These are phyloP conservation scores for Dufourea novaeangliae DNA, from an alignment of 1,140 invertebrate genomes.

Conservation along the genomic window DNA sequence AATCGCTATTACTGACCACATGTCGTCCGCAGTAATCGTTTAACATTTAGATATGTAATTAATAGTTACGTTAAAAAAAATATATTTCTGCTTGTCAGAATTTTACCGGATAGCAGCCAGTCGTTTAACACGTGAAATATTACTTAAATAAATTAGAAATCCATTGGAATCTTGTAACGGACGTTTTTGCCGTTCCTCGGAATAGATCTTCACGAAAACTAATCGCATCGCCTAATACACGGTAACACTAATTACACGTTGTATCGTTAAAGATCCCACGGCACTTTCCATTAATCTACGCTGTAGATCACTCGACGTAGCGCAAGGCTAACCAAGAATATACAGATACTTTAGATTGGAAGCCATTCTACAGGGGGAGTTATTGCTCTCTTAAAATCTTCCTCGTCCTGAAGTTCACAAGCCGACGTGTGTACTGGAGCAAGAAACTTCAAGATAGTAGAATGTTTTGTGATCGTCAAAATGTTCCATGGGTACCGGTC, in stretches of 20 bases:
- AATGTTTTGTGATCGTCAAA: conserved; percentile 2
- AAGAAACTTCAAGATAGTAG: not conserved
- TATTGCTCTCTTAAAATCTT: not conserved
- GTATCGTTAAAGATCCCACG: not conserved
- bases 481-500: not conserved
- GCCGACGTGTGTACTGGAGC: no score
- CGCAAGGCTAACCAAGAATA: not conserved
- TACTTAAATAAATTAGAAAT: no score
- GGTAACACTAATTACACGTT: not conserved
- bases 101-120: no score
- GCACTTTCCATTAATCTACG: not conserved
- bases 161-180: not conserved
- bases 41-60: no score
- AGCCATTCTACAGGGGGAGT: not conserved
- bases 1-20: no score
- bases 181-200: not conserved
- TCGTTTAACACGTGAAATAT: no score
- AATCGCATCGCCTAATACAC: not conserved
- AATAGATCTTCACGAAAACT: not conserved
- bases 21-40: no score
- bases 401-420: not conserved
- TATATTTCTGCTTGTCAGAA: no score
- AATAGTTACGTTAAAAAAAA: no score
- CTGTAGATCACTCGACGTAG: no score
- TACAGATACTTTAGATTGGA: not conserved